phyloP scores from a whole-genome alignment of 2,113 vertebrate genomes.

The Amphiprion percula region DNA sequence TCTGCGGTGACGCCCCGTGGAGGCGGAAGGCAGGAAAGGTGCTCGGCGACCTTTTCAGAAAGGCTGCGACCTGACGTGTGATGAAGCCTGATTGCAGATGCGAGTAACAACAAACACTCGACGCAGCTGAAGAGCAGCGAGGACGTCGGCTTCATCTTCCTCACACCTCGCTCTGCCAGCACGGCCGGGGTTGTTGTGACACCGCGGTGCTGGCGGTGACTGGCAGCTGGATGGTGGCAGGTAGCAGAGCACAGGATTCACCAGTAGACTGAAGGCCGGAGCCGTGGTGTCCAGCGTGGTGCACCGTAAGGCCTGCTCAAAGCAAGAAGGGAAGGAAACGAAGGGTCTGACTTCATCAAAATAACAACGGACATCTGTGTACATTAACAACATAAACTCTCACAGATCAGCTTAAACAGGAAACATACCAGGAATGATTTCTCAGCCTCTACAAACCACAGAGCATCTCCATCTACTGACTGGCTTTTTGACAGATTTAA shows the following conservation, averaged over 20 bases:
- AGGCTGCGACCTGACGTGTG: slow-evolving; percentile 33
- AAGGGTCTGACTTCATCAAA: no score
- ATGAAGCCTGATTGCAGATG: slow-evolving; percentile 58
- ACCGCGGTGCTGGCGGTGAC: slow-evolving; percentile 34
- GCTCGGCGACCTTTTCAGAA: slow-evolving; percentile 64
- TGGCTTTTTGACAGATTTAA: background rate
- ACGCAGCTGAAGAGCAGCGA: slow-evolving; percentile 48
- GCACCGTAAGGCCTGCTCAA: background rate
- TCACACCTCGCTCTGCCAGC: slow-evolving; percentile 31
- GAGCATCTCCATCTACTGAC: background rate
- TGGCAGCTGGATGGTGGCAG: slow-evolving; percentile 30
- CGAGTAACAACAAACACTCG: slow-evolving; percentile 59
- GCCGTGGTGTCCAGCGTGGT: background rate
- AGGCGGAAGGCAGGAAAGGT: slow-evolving; percentile 21
- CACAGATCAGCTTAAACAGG: background rate
- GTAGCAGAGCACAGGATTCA: slow-evolving; percentile 11
- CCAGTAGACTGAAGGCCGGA: background rate
- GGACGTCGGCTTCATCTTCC: slow-evolving; percentile 20
- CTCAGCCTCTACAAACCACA: background rate
- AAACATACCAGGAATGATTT: background rate
- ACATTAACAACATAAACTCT: background rate
- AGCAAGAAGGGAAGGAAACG: background rate
- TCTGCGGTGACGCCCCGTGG: slow-evolving; percentile 18
- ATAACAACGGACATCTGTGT: slow-evolving; percentile 1
- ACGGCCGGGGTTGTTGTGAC: slow-evolving; percentile 48